Percentiles rank a stretch among this genome's conserved stretches.
These are phyloP conservation scores for Gallinago paraguaiae DNA, from an alignment of 2,113 vertebrate genomes.

Conservation along the genomic window DNA sequence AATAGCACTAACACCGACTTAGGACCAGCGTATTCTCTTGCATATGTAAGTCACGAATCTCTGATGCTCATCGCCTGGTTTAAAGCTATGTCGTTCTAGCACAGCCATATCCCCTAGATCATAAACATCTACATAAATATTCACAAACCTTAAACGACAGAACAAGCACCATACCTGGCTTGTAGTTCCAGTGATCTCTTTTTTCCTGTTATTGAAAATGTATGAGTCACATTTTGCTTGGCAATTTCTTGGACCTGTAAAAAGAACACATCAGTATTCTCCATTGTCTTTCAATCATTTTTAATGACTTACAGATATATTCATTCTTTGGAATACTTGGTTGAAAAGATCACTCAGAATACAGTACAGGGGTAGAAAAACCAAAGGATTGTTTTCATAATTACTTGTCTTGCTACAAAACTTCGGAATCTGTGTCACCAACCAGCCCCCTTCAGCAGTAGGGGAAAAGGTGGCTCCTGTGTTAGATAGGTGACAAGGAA, in stretches of 20 bases:
- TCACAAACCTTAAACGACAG: neutral
- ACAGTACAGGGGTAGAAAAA: neutral
- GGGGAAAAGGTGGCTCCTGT: neutral
- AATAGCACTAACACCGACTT: neutral
- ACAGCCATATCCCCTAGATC: neutral
- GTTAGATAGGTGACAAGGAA: neutral
- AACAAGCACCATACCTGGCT: slow-evolving; percentile 79
- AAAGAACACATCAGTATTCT: neutral
- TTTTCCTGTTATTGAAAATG: slow-evolving; percentile 88
- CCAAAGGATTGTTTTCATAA: neutral
- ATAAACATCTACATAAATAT: neutral
- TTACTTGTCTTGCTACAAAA: neutral
- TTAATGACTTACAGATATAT: neutral
- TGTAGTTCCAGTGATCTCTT: slow-evolving; percentile 91
- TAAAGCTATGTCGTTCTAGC: neutral
- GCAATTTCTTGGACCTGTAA: slow-evolving; percentile 88
- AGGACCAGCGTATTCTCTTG: neutral
- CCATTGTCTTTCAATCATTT: neutral
- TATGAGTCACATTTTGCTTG: slow-evolving; percentile 86
- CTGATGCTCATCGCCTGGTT: neutral
- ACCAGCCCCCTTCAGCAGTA: neutral
- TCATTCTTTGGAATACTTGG: neutral
- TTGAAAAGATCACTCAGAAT: neutral
- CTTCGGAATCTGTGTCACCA: neutral
- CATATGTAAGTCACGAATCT: neutral